These are phyloP conservation scores for Phaedon cochleariae DNA, from an alignment of 2,888 invertebrate species.

Conservation along the genomic window DNA sequence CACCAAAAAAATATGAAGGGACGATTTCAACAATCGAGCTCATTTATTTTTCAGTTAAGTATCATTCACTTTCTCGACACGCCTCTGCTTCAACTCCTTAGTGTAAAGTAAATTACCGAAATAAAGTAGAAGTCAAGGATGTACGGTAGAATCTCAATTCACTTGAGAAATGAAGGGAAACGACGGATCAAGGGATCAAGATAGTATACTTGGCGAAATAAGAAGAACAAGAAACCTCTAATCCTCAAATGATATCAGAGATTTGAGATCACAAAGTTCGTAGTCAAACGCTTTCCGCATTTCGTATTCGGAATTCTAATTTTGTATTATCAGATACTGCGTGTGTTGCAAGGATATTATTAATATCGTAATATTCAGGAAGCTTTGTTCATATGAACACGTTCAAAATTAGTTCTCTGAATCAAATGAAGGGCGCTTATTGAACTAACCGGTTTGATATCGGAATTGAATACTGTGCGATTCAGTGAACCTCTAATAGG, in stretches of 20 bases:
- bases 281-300: constrained; percentile 34
- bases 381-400: not conserved
- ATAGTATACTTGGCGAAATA: not conserved
- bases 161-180: constrained; percentile 44
- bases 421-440: not conserved
- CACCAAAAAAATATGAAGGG: no score
- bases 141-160: constrained; percentile 42
- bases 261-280: constrained; percentile 33
- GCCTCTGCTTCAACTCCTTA: not conserved
- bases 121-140: constrained; percentile 36
- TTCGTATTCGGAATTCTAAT: not conserved
- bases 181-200: constrained; percentile 10
- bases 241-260: constrained; percentile 30
- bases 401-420: not conserved
- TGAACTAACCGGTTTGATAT: not conserved
- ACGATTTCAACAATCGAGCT: no score
- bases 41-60: no score
- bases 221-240: constrained; percentile 7
- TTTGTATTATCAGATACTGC: constrained; percentile 17
- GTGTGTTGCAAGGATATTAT: not conserved
- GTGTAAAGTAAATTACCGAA: constrained; percentile 21
- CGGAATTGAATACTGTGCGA: not conserved
- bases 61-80: not conserved
- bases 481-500: not conserved
- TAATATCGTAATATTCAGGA: not conserved